Base-by-base conservation (phyloP, 2,888 invertebrate species). In the Lasioglossum zephyrum region DNA sequence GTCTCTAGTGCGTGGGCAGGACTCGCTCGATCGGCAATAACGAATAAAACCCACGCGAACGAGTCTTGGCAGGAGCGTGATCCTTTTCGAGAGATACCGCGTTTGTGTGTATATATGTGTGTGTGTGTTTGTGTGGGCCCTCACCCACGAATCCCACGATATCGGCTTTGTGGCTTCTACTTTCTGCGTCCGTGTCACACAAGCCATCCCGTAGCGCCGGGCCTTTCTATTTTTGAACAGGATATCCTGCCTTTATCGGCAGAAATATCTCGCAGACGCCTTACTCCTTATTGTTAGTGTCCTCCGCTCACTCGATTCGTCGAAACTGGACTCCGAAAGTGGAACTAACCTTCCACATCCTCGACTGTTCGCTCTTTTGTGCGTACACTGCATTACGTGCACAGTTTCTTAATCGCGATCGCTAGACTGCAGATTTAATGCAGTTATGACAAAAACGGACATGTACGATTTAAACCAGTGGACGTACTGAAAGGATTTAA, bases 1-100 rank as follows among this genome's bases (percentile, higher is more conserved):
- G 26, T 49, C 57, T 31, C 39, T 4, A 6, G 63, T 31, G 76
- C 76, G 89, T 84, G 39, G 83, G 73, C 74, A 89, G 72, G 39
- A 80, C 85, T 74, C 73, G 84, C 26, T 85, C 81, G 87, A 91
- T 87, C 91, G 47, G 82, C 80, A 87, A 90, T 89, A 90, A 83
- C 89, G 89, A 86, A 86, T 84, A 66, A 89, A 91, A 77, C 90
- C 90, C 90, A 90, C 90, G 91, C 90, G 78, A 63, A 31, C 53
- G 36, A 76, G 74, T 57, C 49, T 53, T 69, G 31, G 82, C 90
- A 79, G 88, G 83, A 89, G 83, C 82, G 83, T 85, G 88, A 89
- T 89, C 89, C 90, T 89, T 88, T 89, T 88, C 81, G 74, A 86
- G 86, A 81, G 85, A 81, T 81, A 86, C 41, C 74, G n/a, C 3